phyloP scores from a whole-genome alignment of 2,113 vertebrate genomes.

The Scomber scombrus region DNA sequence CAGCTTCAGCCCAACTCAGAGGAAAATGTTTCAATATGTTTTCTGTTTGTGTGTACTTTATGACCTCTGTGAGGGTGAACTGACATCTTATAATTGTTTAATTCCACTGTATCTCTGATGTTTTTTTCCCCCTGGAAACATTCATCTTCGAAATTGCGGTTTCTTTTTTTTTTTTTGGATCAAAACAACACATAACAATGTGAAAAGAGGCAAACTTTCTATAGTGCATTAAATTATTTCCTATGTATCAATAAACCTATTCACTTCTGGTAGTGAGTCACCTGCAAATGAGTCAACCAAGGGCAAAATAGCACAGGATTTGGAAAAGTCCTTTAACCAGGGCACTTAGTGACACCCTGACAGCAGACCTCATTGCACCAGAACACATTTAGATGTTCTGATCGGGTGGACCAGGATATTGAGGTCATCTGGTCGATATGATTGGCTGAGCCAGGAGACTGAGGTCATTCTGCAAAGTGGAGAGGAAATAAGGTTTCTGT shows the following conservation, averaged over 20 bases:
- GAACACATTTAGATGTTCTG: constrained; percentile 81
- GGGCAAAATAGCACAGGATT: constrained; percentile 46
- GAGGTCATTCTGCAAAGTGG: constrained; percentile 73
- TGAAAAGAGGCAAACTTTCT: constrained; percentile 22
- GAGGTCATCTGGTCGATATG: constrained; percentile 76
- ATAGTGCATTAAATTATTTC: constrained; percentile 15
- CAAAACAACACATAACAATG: constrained; percentile 8
- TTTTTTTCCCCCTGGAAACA: neutral
- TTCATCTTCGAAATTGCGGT: constrained; percentile 3
- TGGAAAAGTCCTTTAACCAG: constrained; percentile 71
- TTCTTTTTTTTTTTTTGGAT: neutral
- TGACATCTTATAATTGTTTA: constrained; percentile 59
- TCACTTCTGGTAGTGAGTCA: constrained; percentile 17
- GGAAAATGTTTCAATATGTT: constrained; percentile 79
- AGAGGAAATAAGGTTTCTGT: constrained; percentile 81
- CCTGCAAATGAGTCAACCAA: constrained; percentile 49
- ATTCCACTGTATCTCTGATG: constrained; percentile 24
- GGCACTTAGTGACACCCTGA: constrained; percentile 62
- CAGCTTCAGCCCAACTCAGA: constrained; percentile 52
- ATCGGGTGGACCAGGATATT: constrained; percentile 81
- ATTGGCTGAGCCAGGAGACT: constrained; percentile 69
- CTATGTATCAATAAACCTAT: neutral
- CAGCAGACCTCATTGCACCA: constrained; percentile 60
- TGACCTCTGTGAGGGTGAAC: constrained; percentile 24
- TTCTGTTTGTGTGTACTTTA: constrained; percentile 50